Evolutionary conservation across 1,140 invertebrate species (phyloP).

Genomic region (Acromyrmex echinatior): DNA sequence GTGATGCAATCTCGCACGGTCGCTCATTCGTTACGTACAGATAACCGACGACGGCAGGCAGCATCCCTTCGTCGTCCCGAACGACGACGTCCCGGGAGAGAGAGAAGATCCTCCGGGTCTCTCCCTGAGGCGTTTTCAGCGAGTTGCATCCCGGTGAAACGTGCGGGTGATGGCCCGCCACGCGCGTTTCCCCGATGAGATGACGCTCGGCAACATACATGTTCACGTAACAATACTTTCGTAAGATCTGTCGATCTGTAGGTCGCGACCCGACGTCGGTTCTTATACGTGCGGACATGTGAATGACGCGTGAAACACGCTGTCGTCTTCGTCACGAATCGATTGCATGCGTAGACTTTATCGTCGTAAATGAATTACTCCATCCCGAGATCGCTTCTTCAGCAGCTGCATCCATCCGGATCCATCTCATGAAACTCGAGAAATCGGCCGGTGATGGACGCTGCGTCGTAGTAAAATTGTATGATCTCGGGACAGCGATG

Average conservation of each 20-base stretch:
- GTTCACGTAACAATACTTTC: conserved; percentile 1
- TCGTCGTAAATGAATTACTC: background rate
- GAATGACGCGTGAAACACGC: background rate
- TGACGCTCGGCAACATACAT: background rate
- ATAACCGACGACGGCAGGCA: conserved; percentile 29
- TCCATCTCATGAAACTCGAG: background rate
- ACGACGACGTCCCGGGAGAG: conserved; percentile 1
- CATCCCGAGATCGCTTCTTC: background rate
- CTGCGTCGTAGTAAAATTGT: conserved; percentile 5
- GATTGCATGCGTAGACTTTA: background rate
- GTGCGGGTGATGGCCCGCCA: background rate
- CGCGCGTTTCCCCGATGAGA: background rate
- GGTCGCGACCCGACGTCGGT: background rate
- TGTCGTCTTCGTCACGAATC: conserved; percentile 2
- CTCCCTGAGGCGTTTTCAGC: conserved; percentile 7
- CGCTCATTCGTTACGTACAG: background rate
- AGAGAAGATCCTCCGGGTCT: background rate
- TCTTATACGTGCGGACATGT: background rate
- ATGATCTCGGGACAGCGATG: background rate
- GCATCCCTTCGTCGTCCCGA: conserved; percentile 6
- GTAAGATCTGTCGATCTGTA: background rate
- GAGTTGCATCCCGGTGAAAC: conserved; percentile 24
- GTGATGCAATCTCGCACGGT: conserved; percentile 37
- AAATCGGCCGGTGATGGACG: background rate
- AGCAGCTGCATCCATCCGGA: background rate